phyloP scores from a whole-genome alignment of 2,797 vertebrate genomes.

The Gymnoscopelus microlampas region DNA sequence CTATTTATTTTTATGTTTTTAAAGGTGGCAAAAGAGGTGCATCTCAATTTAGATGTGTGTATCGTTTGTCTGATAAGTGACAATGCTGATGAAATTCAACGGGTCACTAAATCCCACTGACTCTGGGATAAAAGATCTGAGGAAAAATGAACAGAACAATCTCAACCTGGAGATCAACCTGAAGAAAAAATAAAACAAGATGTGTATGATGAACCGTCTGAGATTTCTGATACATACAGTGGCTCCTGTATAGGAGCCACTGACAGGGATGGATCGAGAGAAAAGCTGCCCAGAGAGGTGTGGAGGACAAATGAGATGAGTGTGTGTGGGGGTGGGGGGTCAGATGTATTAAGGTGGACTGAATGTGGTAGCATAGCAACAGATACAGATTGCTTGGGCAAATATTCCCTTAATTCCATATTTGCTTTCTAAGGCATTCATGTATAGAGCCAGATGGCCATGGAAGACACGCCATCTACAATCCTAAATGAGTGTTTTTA shows the following conservation, averaged over 20 bases:
- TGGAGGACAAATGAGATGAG: conserved; percentile 32
- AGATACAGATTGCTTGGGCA: conserved; percentile 67
- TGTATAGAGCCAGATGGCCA: conserved; percentile 65
- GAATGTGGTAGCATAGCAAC: conserved; percentile 72
- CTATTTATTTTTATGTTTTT: not conserved
- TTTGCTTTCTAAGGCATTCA: conserved; percentile 63
- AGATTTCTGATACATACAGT: conserved; percentile 14
- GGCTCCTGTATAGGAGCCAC: not conserved
- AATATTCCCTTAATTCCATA: conserved; percentile 72
- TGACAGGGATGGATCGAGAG: conserved; percentile 13
- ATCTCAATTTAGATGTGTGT: conserved; percentile 11
- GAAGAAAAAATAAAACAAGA: not conserved
- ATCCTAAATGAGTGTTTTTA: conserved; percentile 62
- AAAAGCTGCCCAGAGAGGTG: conserved; percentile 38
- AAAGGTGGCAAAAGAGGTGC: not conserved
- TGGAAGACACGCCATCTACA: conserved; percentile 39
- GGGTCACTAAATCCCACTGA: conserved; percentile 4
- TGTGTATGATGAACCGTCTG: not conserved
- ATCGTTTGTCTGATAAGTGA: not conserved
- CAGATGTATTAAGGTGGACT: conserved; percentile 54
- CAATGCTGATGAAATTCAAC: not conserved
- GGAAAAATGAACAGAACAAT: not conserved
- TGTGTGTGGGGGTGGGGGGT: conserved; percentile 29
- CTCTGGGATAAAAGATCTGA: not conserved
- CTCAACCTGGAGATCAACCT: not conserved